Evolutionary conservation across 2,113 vertebrate genomes (phyloP).

Genomic region (Hemibagrus wyckioides): DNA sequence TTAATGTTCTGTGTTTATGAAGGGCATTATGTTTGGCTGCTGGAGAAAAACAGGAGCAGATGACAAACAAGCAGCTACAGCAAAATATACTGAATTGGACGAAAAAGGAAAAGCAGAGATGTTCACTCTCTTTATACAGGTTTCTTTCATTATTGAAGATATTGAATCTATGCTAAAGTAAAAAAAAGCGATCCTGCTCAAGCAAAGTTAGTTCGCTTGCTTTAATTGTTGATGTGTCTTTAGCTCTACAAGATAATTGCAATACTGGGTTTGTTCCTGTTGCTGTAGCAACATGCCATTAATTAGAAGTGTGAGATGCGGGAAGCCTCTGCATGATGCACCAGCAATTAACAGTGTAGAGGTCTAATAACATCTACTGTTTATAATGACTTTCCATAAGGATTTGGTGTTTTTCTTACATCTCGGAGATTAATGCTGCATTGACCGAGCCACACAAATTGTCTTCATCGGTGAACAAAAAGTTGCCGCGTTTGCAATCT

Average conservation of each 20-base stretch:
- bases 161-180: neutral
- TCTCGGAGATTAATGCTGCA: neutral
- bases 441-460: neutral
- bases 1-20: neutral
- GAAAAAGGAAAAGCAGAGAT: neutral
- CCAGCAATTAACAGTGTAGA: conserved; percentile 18
- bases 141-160: neutral
- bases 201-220: neutral
- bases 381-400: conserved; percentile 5
- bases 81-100: neutral
- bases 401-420: neutral
- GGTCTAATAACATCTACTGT: neutral
- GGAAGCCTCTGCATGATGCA: neutral
- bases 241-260: conserved; percentile 34
- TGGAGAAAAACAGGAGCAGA: neutral
- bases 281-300: conserved; percentile 52
- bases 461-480: neutral
- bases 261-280: conserved; percentile 20
- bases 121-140: neutral
- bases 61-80: neutral
- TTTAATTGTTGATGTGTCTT: conserved; percentile 26
- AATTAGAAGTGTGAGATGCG: conserved; percentile 37
- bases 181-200: neutral
- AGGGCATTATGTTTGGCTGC: neutral
- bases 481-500: neutral